Base-by-base conservation (phyloP, 2,888 invertebrate genomes). In the Lithophane ornitopus region DNA sequence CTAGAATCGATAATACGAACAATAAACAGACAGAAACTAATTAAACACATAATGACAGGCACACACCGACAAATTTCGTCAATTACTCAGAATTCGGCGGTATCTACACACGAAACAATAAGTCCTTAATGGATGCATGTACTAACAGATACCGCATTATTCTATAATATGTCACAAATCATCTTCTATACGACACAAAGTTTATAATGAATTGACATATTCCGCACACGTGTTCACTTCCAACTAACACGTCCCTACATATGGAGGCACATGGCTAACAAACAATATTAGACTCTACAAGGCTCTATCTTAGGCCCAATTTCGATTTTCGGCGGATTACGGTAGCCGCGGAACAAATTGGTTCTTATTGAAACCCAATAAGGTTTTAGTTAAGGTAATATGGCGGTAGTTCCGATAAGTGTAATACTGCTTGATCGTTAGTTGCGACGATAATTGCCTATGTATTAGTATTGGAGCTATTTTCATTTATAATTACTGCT, bases 121-220 rank as follows among this genome's bases (percentile, higher is more conserved):
- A 89, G 89, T 90, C 92, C 92, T 94, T 94, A 95, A 94, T 92
- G 92, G 91, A 87, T 91, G 91, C 91, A 92, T 90, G 92, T 89
- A 90, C 91, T 91, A 93, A 95, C 94, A 95, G 94, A 95, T 93
- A 95, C 91, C 91, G 92, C 93, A 92, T 94, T 95, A 94, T 95
- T 93, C 93, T 93, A 95, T 95, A 95, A 95, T 94, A 95, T 94
- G 96, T 95, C 96, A 96, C 96, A 95, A 96, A 96, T 96, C 96
- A 95, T 96, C 95, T 92, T 90, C 92, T 91, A 91, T 89, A 90
- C 91, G 91, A 93, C 94, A 95, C 94, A 94, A 96, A 96, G 95
- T 96, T 96, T 95, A 93, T 96, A 96, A 96, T 96, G 95, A 95
- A 96, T 96, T 96, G 96, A 96, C 95, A 94, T 95, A 96, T 96